Base-by-base conservation (phyloP, 2,888 invertebrate genomes). In the Lepidocyrtoides sp. region DNA sequence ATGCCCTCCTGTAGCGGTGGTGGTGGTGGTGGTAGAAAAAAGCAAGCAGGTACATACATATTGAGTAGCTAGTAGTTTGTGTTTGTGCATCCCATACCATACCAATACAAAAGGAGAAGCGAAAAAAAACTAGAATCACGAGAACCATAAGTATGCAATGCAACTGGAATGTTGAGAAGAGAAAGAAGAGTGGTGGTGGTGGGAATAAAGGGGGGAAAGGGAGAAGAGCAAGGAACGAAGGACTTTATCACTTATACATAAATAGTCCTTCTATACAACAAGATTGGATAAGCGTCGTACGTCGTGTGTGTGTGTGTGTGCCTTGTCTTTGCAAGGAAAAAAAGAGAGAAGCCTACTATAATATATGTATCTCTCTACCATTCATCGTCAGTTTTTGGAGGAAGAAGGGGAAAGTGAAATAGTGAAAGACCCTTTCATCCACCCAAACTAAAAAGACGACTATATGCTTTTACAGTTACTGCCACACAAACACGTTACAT, bases 1-100 rank as follows among this genome's bases (percentile, higher is more conserved):
- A 87, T 81, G 81, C 51, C 81, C 51, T 81, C 54, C 54, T 57
- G 32, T 75, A 72, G 75, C 75, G 8, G 8, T 41, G 36, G 36
- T 66, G 66, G 12, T 63, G 20, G 32, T 60, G 60, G 32, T 32
- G 32, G 32, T 63, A 23, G 4, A 57, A 26, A 1, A 8, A 60
- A 23, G 10, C 20, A 36, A 36, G 36, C 12, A 48, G 48, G 48
- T 48, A 48, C 41, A 41, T 36, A 7, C 36, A 36, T 4, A 36
- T n/a, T n/a, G n/a, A n/a, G n/a, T n/a, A n/a, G n/a, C n/a, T n/a
- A n/a, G n/a, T n/a, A n/a, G n/a, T n/a, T n/a, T n/a, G n/a, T n/a
- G n/a, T n/a, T n/a, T n/a, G n/a, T n/a, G n/a, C n/a, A n/a, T n/a
- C 63, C 32, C 14, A 66, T 17, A 66, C 32, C 5, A 32, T 32